Evolutionary conservation across 30 jellyfish, hydroid and myxozoan genomes (phyloP).

Genomic region (Aurelia sp.): DNA sequence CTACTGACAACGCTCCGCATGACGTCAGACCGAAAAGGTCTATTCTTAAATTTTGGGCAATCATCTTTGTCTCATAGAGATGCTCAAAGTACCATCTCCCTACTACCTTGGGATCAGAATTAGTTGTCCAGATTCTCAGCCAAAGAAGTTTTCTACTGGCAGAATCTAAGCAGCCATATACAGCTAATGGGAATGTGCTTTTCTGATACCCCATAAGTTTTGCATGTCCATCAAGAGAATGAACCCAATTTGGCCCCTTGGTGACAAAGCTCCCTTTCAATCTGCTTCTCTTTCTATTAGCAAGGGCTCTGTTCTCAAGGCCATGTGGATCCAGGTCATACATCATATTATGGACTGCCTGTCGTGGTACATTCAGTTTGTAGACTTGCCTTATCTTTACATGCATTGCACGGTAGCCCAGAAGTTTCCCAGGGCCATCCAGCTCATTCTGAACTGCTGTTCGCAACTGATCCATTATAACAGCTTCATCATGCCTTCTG

Average conservation of each 20-base stretch:
- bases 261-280: constrained; percentile 2
- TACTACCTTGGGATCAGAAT: no score
- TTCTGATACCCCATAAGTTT: constrained; percentile 52
- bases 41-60: no score
- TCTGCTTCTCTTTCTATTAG: constrained; percentile 2
- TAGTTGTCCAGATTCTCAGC: no score
- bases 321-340: constrained; percentile 41
- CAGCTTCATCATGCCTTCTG: background rate
- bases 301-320: constrained; percentile 17
- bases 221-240: constrained; percentile 62
- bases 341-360: constrained; percentile 44
- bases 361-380: constrained; percentile 47
- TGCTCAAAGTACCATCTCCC: no score
- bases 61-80: no score
- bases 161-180: constrained; percentile 61
- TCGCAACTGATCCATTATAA: constrained; percentile 10
- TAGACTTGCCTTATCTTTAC: constrained; percentile 31
- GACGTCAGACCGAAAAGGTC: constrained; percentile 47
- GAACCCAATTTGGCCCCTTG: constrained; percentile 10
- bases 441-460: constrained; percentile 46
- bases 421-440: constrained; percentile 43
- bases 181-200: constrained; percentile 47
- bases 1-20: constrained; percentile 12
- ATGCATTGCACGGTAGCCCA: constrained; percentile 56
- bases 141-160: constrained; percentile 17